Evolutionary conservation across 1,140 invertebrate species (phyloP).

Genomic region (Caenorhabditis latens): DNA sequence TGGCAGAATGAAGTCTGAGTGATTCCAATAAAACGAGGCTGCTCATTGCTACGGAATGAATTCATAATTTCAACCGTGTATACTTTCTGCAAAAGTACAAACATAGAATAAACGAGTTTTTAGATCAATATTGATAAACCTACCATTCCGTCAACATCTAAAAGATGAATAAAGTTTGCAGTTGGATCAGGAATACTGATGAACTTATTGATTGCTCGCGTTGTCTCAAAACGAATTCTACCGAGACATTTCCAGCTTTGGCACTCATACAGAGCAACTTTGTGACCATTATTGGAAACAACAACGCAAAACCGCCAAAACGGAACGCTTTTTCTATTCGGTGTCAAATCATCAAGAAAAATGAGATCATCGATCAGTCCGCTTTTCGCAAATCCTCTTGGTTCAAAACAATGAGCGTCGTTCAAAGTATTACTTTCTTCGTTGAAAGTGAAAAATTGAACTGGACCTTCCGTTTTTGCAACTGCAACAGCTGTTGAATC

Average conservation of each 20-base stretch:
- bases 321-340: not conserved
- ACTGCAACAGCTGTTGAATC: constrained; percentile 31
- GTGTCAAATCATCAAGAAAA: constrained; percentile 24
- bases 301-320: constrained; percentile 23
- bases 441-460: constrained; percentile 42
- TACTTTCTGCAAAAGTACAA: not conserved
- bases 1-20: constrained; percentile 43
- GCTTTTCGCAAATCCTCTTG: not conserved
- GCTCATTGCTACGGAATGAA: not conserved
- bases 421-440: constrained; percentile 20
- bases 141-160: constrained; percentile 46
- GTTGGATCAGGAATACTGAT: constrained; percentile 14
- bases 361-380: constrained; percentile 26
- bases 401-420: constrained; percentile 13
- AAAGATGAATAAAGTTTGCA: constrained; percentile 14
- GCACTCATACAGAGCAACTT: constrained; percentile 36
- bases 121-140: no score
- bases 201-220: constrained; percentile 25
- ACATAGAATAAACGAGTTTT: no score
- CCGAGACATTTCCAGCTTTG: constrained; percentile 29
- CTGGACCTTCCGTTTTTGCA: constrained; percentile 3
- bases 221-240: constrained; percentile 33
- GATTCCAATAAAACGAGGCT: constrained; percentile 28
- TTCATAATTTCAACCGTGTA: constrained; percentile 27
- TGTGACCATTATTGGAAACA: constrained; percentile 28